Evolutionary conservation across 2,888 invertebrate genomes (phyloP).

Genomic region (Ametastegia equiseti): DNA sequence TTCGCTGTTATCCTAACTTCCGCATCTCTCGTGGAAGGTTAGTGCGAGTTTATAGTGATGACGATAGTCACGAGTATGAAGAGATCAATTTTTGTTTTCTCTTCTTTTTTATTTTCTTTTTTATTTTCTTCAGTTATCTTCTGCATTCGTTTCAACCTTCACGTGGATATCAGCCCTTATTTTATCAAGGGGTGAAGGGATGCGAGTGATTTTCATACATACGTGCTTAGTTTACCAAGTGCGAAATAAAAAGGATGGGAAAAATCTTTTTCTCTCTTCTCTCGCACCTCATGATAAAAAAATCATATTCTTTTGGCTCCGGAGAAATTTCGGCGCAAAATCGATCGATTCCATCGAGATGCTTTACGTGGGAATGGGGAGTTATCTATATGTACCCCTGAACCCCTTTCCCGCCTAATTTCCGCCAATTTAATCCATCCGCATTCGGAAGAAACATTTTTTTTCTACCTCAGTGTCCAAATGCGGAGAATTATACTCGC

Average conservation of each 20-base stretch:
- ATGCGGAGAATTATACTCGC: no score
- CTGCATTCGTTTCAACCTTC: conserved; percentile 12
- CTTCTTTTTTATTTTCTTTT: conserved; percentile 12
- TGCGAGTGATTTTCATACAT: conserved; percentile 38
- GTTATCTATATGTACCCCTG: neutral
- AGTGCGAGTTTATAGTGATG: conserved; percentile 58
- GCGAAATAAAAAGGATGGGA: neutral
- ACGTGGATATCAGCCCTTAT: conserved; percentile 53
- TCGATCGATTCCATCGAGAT: conserved; percentile 22
- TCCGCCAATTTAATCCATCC: neutral
- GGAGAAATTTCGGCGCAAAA: neutral
- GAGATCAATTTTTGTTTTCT: neutral
- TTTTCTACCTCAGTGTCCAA: no score
- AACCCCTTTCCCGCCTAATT: conserved; percentile 22
- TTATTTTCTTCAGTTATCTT: no score
- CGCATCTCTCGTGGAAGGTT: conserved; percentile 69
- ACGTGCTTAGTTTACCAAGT: neutral
- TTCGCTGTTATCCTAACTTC: conserved; percentile 64
- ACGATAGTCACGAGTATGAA: neutral
- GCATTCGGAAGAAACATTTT: no score
- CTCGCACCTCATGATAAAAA: neutral
- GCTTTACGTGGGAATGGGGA: neutral
- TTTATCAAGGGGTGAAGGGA: conserved; percentile 56
- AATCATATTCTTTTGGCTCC: neutral
- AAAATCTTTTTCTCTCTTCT: neutral